Percentiles rank a stretch among this genome's conserved stretches.
Evolutionary conservation across 2,113 vertebrate genomes (phyloP).

Genomic region (Archilochus colubris): DNA sequence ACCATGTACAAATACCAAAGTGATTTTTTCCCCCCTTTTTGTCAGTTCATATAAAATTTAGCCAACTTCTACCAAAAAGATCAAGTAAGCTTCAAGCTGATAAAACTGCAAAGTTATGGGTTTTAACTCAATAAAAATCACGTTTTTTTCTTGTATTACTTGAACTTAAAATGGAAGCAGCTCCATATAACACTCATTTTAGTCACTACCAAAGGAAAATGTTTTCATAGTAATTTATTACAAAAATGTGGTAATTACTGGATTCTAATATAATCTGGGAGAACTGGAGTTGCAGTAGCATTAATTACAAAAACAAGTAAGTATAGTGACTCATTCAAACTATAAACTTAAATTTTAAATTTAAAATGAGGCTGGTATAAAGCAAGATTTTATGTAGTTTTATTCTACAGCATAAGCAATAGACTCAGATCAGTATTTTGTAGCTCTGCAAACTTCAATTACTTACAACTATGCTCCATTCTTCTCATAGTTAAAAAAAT

Average conservation of each 20-base stretch:
- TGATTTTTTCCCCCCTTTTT: neutral
- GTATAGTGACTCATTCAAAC: neutral
- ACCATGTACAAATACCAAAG: neutral
- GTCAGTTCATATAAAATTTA: neutral
- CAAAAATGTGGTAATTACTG: neutral
- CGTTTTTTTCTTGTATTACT: neutral
- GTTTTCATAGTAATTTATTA: neutral
- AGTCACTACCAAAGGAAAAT: neutral
- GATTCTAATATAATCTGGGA: neutral
- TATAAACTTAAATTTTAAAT: neutral
- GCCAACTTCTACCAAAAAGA: neutral
- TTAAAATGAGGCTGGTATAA: neutral
- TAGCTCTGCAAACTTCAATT: neutral
- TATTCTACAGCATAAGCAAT: neutral
- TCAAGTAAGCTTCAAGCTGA: neutral
- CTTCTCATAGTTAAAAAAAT: neutral
- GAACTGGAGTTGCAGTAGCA: neutral
- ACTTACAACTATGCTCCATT: neutral
- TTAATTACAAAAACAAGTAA: neutral
- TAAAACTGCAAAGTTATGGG: neutral
- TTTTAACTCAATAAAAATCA: neutral
- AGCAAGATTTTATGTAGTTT: neutral
- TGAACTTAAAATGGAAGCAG: neutral
- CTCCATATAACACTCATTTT: neutral
- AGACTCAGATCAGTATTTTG: neutral